These are phyloP conservation scores for Drosophila ficusphila DNA, from an alignment of 1,140 invertebrate species.

Conservation along the genomic window DNA sequence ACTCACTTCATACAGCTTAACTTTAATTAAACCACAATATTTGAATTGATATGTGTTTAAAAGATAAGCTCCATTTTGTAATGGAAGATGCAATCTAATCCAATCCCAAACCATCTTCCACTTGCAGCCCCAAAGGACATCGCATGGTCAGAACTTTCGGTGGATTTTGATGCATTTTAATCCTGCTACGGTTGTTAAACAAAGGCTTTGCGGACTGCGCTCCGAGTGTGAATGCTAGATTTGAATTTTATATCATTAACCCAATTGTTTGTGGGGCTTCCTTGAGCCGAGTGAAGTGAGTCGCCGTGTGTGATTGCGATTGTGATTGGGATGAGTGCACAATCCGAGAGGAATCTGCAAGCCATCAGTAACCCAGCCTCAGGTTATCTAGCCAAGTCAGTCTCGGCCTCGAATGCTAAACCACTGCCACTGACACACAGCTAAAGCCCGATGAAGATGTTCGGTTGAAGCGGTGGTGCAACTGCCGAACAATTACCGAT, in stretches of 20 bases:
- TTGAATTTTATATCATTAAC: background rate
- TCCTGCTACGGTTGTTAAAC: background rate
- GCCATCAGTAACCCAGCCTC: background rate
- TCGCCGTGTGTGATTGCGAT: background rate
- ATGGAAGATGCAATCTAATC: too few species aligned
- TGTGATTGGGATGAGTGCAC: conserved; percentile 3
- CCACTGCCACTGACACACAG: conserved; percentile 6
- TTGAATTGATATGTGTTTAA: too few species aligned
- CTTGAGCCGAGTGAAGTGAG: background rate
- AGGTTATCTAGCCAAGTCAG: background rate
- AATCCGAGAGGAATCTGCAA: background rate
- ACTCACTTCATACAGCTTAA: too few species aligned
- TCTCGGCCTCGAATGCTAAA: background rate
- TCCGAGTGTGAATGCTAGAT: background rate
- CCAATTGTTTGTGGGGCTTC: background rate
- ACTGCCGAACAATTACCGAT: too few species aligned
- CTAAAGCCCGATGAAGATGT: background rate
- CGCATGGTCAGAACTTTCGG: background rate
- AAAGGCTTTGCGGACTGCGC: background rate
- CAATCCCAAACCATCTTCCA: background rate
- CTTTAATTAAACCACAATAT: too few species aligned
- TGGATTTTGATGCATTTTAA: conserved; percentile 7
- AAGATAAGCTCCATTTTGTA: too few species aligned
- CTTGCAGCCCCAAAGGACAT: conserved; percentile 1
- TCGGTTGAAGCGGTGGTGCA: background rate